phyloP scores from a whole-genome alignment of 2,888 invertebrate genomes.

The Diarsia dahlii region DNA sequence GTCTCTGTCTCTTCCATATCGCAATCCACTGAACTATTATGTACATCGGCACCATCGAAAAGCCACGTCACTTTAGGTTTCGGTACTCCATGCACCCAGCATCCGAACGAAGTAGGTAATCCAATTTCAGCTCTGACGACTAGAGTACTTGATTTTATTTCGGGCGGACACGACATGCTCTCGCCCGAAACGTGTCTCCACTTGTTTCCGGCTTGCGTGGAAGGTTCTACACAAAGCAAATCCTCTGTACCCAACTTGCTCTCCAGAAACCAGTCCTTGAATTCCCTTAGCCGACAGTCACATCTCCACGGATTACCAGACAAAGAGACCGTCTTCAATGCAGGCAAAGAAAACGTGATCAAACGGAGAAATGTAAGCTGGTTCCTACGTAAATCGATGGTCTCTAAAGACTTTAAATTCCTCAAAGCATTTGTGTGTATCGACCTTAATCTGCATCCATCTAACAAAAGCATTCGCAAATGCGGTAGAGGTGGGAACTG shows the following conservation, averaged over 20 bases:
- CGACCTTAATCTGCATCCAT: constrained; percentile 94
- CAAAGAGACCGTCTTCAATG: constrained; percentile 94
- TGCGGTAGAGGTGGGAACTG: constrained; percentile 96
- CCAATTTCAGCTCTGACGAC: constrained; percentile 94
- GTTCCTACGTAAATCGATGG: constrained; percentile 95
- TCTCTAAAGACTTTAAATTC: constrained; percentile 93
- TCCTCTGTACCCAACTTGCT: constrained; percentile 95
- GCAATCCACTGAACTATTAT: constrained; percentile 86
- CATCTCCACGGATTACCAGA: constrained; percentile 98
- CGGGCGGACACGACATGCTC: constrained; percentile 96
- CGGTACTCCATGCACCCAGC: constrained; percentile 95
- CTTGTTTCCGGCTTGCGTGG: constrained; percentile 92
- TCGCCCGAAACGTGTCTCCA: constrained; percentile 95
- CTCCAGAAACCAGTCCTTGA: constrained; percentile 95
- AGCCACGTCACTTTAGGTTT: constrained; percentile 96
- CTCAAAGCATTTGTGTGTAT: constrained; percentile 95
- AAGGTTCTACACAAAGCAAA: constrained; percentile 94
- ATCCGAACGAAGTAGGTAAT: constrained; percentile 95
- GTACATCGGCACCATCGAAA: constrained; percentile 92
- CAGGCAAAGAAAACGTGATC: constrained; percentile 92
- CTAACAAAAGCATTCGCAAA: constrained; percentile 95
- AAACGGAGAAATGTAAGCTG: constrained; percentile 92
- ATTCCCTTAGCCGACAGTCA: constrained; percentile 96
- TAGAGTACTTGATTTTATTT: constrained; percentile 92
- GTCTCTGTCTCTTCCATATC: constrained; percentile 88